Conservation (phyloP, 2,113 vertebrate species). For the Scatophagus argus region DNA sequence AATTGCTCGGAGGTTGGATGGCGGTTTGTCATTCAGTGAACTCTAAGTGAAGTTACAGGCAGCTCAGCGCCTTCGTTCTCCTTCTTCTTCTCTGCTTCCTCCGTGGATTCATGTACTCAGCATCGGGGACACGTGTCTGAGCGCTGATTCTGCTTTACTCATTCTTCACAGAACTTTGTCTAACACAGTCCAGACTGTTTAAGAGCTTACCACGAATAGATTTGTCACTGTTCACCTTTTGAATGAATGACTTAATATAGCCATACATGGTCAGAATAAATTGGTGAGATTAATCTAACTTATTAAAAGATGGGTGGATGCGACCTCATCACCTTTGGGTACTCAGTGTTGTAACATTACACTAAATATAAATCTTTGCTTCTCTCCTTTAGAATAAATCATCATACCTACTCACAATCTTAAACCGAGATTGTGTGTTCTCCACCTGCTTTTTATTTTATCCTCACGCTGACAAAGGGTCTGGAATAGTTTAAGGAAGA, state of each 20-base stretch:
- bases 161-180: neutral
- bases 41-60: neutral
- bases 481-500: too few relatives aligned
- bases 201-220: neutral
- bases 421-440: too few relatives aligned
- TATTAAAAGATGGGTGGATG: too few relatives aligned
- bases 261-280: too few relatives aligned
- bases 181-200: neutral
- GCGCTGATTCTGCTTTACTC: neutral
- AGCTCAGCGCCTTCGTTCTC: neutral
- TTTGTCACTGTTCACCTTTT: neutral
- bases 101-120: neutral
- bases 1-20: conserved; percentile 5
- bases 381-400: too few relatives aligned
- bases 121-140: conserved; percentile 9
- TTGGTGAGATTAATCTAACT: too few relatives aligned
- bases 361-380: neutral
- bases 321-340: too few relatives aligned
- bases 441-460: neutral
- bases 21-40: conserved; percentile 7
- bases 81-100: neutral
- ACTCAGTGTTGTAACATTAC: too few relatives aligned
- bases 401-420: too few relatives aligned
- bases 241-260: too few relatives aligned
- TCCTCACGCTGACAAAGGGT: neutral